These are phyloP conservation scores for Acanthosepion esculentum DNA, from an alignment of 2,888 invertebrate genomes.

Conservation along the genomic window DNA sequence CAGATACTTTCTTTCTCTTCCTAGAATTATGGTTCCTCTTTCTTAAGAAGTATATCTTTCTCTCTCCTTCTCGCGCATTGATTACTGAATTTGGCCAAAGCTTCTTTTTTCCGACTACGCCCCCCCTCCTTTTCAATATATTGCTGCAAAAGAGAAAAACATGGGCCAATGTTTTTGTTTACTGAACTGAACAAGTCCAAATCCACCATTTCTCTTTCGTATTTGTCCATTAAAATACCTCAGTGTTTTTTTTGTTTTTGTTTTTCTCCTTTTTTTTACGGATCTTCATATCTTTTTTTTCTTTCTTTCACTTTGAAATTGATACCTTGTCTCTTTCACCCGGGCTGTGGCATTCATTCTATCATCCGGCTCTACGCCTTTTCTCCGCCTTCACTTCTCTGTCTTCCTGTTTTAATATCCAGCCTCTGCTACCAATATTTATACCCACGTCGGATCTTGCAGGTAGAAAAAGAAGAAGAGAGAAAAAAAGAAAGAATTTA, in stretches of 20 bases:
- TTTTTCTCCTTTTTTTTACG: neutral
- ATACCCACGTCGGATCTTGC: neutral
- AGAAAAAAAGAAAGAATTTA: neutral
- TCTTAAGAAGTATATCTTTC: conserved; percentile 49
- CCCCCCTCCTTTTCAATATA: neutral
- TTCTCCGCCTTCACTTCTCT: conserved; percentile 37
- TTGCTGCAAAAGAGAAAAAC: neutral
- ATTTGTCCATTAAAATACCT: neutral
- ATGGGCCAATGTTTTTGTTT: neutral
- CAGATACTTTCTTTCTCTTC: conserved; percentile 47
- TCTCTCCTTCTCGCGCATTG: conserved; percentile 35
- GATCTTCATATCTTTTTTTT: neutral
- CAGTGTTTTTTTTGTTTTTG: no score
- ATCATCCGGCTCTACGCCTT: neutral
- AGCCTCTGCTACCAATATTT: neutral
- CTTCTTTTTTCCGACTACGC: no score
- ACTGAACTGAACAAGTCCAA: neutral
- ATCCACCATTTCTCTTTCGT: neutral
- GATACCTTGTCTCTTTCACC: neutral
- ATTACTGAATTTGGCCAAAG: no score
- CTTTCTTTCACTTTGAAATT: neutral
- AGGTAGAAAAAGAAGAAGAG: neutral
- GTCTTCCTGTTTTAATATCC: conserved; percentile 16
- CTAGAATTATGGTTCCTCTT: conserved; percentile 45
- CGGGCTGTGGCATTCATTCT: neutral